phyloP scores from a whole-genome alignment of 2,113 vertebrate species.

The Vidua chalybeata region DNA sequence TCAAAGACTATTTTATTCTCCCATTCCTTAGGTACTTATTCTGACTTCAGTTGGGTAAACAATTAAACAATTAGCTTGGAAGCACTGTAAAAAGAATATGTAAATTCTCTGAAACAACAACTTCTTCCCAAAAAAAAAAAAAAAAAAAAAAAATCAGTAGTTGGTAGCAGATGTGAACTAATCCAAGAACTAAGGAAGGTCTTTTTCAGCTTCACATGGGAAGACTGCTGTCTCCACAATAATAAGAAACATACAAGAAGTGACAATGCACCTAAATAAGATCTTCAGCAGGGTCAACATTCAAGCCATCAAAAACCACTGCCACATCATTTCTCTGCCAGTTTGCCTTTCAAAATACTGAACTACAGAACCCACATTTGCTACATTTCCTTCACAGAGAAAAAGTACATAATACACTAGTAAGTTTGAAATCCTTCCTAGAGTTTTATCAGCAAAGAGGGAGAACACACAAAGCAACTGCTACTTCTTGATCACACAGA shows the following conservation, averaged over 20 bases:
- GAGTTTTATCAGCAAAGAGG: background rate
- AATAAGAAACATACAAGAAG: background rate
- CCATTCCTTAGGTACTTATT: background rate
- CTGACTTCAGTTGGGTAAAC: background rate
- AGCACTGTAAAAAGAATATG: background rate
- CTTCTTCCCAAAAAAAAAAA: background rate
- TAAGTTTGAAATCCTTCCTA: background rate
- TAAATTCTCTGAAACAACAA: background rate
- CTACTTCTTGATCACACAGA: background rate
- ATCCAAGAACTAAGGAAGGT: background rate
- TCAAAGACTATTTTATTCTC: background rate
- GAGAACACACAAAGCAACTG: background rate
- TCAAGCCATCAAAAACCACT: background rate
- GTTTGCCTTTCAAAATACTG: background rate
- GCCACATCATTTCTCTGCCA: background rate
- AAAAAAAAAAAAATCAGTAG: background rate
- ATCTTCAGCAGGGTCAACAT: background rate
- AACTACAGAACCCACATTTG: background rate
- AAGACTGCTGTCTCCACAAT: background rate
- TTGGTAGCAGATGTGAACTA: background rate
- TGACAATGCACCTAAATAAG: background rate
- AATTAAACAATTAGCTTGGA: background rate
- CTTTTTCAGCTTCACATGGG: background rate
- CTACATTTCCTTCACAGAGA: background rate
- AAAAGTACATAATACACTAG: background rate